Evolutionary conservation across 2,888 invertebrate genomes (phyloP).

Genomic region (Phortica magna): DNA sequence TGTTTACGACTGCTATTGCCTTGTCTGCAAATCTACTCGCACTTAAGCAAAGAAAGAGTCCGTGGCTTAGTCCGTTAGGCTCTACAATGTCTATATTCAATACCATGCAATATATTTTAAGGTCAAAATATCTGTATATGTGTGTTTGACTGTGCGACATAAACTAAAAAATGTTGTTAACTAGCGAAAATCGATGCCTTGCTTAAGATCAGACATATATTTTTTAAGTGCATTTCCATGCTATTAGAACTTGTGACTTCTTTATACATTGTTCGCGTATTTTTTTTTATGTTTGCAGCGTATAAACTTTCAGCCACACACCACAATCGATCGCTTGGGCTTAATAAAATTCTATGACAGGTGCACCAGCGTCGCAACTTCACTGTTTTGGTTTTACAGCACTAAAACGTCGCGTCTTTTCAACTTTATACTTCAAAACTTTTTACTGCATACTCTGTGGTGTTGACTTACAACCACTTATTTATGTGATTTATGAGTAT

Average conservation of each 20-base stretch:
- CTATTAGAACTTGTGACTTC: too few relatives aligned
- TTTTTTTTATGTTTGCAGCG: too few relatives aligned
- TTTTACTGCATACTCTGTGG: constrained; percentile 7
- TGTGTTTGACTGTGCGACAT: neutral
- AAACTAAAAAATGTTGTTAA: neutral
- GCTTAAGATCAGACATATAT: neutral
- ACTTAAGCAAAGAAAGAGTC: neutral
- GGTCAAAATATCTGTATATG: neutral
- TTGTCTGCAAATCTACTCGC: neutral
- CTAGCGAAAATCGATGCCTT: neutral
- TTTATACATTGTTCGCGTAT: too few relatives aligned
- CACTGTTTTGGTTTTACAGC: neutral
- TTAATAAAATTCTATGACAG: too few relatives aligned
- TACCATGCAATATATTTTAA: neutral
- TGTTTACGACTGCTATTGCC: too few relatives aligned
- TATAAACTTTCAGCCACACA: too few relatives aligned
- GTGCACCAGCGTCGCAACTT: too few relatives aligned
- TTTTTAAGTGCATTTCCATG: constrained; percentile 7
- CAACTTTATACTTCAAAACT: constrained; percentile 4
- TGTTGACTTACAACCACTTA: neutral
- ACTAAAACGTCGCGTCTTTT: neutral
- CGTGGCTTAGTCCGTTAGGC: constrained; percentile 4
- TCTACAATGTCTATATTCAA: neutral
- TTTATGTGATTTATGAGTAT: neutral
- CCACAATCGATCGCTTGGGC: too few relatives aligned